Evolutionary conservation across 2,797 vertebrate species (phyloP).

Genomic region (Poeciliopsis gracilis): DNA sequence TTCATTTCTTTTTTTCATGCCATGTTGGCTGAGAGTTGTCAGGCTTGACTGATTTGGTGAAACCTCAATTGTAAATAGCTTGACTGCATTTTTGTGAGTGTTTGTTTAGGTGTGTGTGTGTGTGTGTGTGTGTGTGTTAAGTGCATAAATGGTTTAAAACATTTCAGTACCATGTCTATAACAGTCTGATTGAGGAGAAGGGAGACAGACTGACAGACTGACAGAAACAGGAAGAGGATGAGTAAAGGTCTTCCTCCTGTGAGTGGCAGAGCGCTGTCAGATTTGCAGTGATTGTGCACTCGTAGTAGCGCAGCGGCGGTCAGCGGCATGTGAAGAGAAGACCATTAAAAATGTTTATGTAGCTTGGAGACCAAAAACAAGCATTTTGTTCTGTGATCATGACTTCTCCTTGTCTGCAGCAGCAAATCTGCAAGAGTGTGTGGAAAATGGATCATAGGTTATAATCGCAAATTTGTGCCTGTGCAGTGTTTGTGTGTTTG

Average conservation of each 20-base stretch:
- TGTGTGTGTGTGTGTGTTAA: neutral
- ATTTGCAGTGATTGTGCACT: slow-evolving; percentile 32
- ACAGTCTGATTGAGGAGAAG: slow-evolving; percentile 39
- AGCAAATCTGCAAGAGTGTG: slow-evolving; percentile 10
- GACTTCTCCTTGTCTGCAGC: slow-evolving; percentile 28
- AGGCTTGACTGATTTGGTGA: slow-evolving; percentile 21
- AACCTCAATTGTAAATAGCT: slow-evolving; percentile 16
- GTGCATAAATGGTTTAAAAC: slow-evolving; percentile 30
- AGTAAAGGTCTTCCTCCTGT: slow-evolving; percentile 47
- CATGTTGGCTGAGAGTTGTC: slow-evolving; percentile 2
- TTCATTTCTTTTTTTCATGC: slow-evolving; percentile 3
- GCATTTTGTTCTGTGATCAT: slow-evolving; percentile 30
- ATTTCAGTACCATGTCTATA: slow-evolving; percentile 14
- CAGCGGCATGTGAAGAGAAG: slow-evolving; percentile 52
- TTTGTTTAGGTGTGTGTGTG: neutral
- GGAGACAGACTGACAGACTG: slow-evolving; percentile 60
- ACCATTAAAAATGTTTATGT: slow-evolving; percentile 61
- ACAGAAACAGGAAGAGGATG: slow-evolving; percentile 48
- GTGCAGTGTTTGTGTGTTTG: slow-evolving; percentile 16
- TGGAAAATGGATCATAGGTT: slow-evolving; percentile 12
- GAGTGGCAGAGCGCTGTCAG: slow-evolving; percentile 62
- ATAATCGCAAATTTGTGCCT: neutral
- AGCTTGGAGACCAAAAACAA: slow-evolving; percentile 33
- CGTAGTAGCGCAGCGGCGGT: slow-evolving; percentile 38
- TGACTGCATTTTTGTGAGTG: slow-evolving; percentile 18